Percentiles rank a stretch among this genome's conserved stretches.
These are phyloP conservation scores for Gallinago paraguaiae DNA, from an alignment of 2,113 vertebrate species.

Conservation along the genomic window DNA sequence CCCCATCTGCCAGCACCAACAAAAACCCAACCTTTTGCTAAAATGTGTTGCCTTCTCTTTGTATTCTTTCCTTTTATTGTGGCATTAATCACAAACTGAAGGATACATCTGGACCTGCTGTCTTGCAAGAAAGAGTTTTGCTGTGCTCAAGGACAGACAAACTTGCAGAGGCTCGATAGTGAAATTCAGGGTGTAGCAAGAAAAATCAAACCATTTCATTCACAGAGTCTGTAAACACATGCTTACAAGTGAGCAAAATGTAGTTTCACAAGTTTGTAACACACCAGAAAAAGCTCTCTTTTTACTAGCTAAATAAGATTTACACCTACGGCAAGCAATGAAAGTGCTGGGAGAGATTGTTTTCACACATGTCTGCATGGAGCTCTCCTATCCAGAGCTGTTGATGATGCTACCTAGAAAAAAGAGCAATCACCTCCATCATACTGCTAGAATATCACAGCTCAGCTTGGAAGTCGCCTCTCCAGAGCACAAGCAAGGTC, in stretches of 20 bases:
- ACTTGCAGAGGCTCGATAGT: fast-evolving
- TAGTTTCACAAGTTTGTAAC: fast-evolving
- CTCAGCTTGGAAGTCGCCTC: background rate
- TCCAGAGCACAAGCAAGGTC: background rate
- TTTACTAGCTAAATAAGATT: background rate
- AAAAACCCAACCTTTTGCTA: background rate
- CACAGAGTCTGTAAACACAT: background rate
- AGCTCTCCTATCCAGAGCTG: background rate
- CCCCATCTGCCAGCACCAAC: background rate
- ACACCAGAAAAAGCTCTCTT: background rate
- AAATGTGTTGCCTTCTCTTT: background rate
- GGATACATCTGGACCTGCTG: background rate
- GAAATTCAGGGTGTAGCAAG: background rate
- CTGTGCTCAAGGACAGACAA: background rate
- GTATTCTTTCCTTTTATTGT: background rate
- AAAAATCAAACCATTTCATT: background rate
- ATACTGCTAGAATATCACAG: fast-evolving
- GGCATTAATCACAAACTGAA: background rate
- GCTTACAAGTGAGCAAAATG: background rate
- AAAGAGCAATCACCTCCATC: background rate
- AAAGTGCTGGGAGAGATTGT: background rate
- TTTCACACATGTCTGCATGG: background rate
- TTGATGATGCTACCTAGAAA: background rate
- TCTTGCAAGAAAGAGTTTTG: background rate
- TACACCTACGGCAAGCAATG: background rate